phyloP scores from a whole-genome alignment of 2,797 vertebrate genomes.

The Euphonia xanthogaster region DNA sequence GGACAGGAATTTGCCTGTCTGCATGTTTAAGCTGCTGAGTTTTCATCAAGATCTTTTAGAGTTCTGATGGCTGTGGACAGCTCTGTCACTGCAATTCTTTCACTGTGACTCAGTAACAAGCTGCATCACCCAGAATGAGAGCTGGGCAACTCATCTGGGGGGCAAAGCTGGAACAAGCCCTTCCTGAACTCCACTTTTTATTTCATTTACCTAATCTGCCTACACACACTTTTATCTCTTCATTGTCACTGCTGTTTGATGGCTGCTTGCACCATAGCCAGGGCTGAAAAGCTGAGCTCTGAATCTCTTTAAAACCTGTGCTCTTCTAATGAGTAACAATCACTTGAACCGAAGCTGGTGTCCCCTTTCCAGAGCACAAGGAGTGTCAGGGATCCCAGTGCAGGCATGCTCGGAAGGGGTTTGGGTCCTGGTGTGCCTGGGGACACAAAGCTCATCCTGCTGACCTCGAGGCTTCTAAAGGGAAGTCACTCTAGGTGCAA shows the following conservation, averaged over 20 bases:
- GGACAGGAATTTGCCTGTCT: background rate
- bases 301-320: background rate
- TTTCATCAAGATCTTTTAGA: background rate
- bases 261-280: background rate
- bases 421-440: background rate
- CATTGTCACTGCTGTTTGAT: background rate
- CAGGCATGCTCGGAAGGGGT: background rate
- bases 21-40: background rate
- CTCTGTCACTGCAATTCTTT: background rate
- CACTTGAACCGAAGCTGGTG: no score
- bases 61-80: background rate
- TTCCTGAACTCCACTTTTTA: background rate
- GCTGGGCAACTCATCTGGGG: background rate
- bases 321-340: background rate
- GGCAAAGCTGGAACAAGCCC: background rate
- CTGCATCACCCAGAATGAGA: background rate
- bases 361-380: background rate
- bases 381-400: background rate
- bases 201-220: background rate
- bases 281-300: background rate
- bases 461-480: background rate
- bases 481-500: background rate
- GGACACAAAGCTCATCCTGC: background rate
- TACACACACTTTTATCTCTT: background rate
- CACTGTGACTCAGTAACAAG: background rate